A percentile compares a stretch with the other conserved stretches of the same genome.
Evolutionary conservation across 1,140 invertebrate genomes (phyloP).

Genomic region (Nylanderia fulva): DNA sequence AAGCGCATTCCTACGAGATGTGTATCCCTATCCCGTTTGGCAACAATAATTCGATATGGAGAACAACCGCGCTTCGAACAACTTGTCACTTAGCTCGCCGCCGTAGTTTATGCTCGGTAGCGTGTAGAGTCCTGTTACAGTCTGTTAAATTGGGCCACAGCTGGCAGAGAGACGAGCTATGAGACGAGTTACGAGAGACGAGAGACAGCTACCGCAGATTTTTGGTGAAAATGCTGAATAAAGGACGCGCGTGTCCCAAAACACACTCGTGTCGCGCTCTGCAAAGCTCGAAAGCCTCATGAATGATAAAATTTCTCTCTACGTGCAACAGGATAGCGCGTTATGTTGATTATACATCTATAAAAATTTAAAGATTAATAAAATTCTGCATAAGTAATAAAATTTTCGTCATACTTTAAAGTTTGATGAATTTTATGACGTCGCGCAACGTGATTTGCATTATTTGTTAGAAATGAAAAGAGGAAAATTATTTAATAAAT

Average conservation of each 20-base stretch:
- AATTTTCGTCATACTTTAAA: conserved; percentile 14
- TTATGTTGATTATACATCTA: conserved; percentile 20
- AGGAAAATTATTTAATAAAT: conserved; percentile 14
- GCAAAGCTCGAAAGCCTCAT: background rate
- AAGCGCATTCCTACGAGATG: conserved; percentile 30
- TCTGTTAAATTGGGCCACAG: conserved; percentile 60
- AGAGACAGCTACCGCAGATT: background rate
- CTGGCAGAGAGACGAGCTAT: background rate
- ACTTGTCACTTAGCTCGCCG: conserved; percentile 61
- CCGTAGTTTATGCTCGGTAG: conserved; percentile 42
- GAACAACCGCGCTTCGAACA: conserved; percentile 58
- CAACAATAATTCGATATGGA: conserved; percentile 68
- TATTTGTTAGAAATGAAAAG: conserved; percentile 18
- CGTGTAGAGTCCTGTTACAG: conserved; percentile 2
- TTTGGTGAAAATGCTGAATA: conserved; percentile 22
- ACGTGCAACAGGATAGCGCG: background rate
- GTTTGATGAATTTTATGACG: conserved; percentile 11
- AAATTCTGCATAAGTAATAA: conserved; percentile 23
- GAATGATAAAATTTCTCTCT: background rate
- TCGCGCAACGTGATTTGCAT: background rate
- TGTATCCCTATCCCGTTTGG: conserved; percentile 43
- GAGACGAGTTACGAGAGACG: background rate
- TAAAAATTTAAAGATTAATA: conserved; percentile 17
- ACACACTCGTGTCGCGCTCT: background rate
- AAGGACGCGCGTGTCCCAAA: background rate